Evolutionary conservation across 2,113 vertebrate species (phyloP).

Genomic region (Lanius ludovicianus): DNA sequence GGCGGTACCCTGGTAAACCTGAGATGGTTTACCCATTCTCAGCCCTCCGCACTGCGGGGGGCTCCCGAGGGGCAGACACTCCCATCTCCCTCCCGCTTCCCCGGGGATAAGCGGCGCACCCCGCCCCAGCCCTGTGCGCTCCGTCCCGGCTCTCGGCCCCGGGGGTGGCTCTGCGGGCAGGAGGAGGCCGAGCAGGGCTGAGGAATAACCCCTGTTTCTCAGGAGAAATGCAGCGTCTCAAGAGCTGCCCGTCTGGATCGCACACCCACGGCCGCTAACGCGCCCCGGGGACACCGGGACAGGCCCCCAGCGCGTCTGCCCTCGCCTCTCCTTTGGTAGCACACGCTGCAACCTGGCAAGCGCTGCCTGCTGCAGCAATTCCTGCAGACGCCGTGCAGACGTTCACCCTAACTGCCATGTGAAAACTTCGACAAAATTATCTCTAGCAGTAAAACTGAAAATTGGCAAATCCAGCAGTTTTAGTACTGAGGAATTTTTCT

Average conservation of each 20-base stretch:
- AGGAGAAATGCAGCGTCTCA: neutral
- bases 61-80: neutral
- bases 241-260: neutral
- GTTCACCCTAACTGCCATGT: neutral
- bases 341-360: accelerated
- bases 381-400: neutral
- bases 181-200: neutral
- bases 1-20: no score
- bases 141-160: no score
- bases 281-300: neutral
- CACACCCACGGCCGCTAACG: no score
- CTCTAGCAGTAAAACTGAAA: neutral
- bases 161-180: neutral
- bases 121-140: accelerated
- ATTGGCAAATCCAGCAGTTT: neutral
- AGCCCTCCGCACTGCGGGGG: neutral
- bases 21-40: accelerated
- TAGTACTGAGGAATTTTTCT: neutral
- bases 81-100: neutral
- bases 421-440: neutral
- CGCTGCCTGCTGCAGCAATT: neutral
- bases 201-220: neutral
- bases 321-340: neutral
- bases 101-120: accelerated
- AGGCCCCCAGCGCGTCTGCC: neutral